Percentiles rank a stretch among this genome's conserved stretches.
phyloP scores from a whole-genome alignment of 1,140 invertebrate species.

The Leptonema lineaticorne region DNA sequence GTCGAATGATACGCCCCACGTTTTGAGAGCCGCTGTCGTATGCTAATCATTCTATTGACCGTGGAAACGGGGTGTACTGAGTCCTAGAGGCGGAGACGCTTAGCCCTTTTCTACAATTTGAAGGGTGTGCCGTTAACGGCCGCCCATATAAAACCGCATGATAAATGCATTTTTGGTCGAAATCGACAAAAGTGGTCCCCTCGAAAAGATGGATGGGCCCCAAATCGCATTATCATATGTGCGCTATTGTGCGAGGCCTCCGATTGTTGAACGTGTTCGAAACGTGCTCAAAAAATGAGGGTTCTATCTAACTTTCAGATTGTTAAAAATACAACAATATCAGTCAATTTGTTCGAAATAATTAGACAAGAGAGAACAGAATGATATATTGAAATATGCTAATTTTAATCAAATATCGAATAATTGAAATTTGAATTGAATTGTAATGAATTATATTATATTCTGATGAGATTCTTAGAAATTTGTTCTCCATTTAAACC shows the following conservation, averaged over 20 bases:
- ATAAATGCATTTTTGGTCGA: slow-evolving; percentile 17
- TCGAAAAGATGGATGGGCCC: slow-evolving; percentile 10
- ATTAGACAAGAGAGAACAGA: too few species aligned
- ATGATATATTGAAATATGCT: too few species aligned
- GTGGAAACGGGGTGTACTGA: too few species aligned
- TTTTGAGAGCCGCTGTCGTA: slow-evolving; percentile 5
- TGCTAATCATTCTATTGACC: slow-evolving; percentile 22
- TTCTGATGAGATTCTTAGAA: too few species aligned
- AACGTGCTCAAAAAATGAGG: too few species aligned
- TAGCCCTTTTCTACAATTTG: slow-evolving; percentile 20
- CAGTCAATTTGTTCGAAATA: too few species aligned
- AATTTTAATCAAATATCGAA: too few species aligned
- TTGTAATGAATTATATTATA: too few species aligned
- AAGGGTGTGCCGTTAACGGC: slow-evolving; percentile 18
- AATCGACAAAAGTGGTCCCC: slow-evolving; percentile 13
- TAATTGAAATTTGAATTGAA: too few species aligned
- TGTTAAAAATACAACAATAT: too few species aligned
- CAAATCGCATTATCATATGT: slow-evolving; percentile 3
- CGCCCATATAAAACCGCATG: slow-evolving; percentile 15
- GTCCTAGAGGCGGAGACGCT: background rate
- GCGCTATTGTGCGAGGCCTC: background rate
- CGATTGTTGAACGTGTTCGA: background rate
- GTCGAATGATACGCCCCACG: background rate
- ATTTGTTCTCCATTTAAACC: too few species aligned
- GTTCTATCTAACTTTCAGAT: too few species aligned